Conservation (phyloP, 2,113 vertebrate species). For the Agapornis roseicollis region DNA sequence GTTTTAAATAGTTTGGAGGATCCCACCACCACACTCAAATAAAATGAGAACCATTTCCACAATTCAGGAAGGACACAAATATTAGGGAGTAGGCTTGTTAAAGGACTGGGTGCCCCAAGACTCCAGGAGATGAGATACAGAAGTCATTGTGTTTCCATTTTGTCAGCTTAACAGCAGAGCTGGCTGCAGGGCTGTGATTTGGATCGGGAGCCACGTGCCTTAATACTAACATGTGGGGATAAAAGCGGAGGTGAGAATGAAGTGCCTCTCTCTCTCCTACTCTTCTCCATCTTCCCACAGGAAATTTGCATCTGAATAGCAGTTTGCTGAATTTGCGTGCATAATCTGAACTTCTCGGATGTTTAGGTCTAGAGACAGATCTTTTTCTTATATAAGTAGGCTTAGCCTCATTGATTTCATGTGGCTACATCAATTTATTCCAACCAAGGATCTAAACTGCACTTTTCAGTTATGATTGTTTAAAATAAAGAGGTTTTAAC, state of each 20-base stretch:
- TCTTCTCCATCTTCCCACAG: background rate
- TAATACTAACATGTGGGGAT: fast-evolving
- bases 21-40: too few relatives aligned
- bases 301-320: background rate
- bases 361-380: background rate
- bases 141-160: background rate
- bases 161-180: background rate
- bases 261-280: background rate
- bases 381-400: background rate
- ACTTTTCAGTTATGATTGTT: background rate
- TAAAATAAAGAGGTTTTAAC: background rate
- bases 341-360: background rate
- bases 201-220: fast-evolving
- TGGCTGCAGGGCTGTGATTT: background rate
- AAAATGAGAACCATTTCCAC: background rate
- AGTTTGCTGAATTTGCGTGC: background rate
- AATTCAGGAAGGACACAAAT: background rate
- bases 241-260: background rate
- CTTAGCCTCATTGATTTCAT: background rate
- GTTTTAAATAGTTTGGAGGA: background rate
- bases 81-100: background rate
- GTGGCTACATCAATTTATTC: background rate
- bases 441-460: background rate
- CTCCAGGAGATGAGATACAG: background rate
- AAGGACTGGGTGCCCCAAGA: background rate